Conservation (phyloP, 2,797 vertebrate genomes). For the Tokudaia muenninki region DNA sequence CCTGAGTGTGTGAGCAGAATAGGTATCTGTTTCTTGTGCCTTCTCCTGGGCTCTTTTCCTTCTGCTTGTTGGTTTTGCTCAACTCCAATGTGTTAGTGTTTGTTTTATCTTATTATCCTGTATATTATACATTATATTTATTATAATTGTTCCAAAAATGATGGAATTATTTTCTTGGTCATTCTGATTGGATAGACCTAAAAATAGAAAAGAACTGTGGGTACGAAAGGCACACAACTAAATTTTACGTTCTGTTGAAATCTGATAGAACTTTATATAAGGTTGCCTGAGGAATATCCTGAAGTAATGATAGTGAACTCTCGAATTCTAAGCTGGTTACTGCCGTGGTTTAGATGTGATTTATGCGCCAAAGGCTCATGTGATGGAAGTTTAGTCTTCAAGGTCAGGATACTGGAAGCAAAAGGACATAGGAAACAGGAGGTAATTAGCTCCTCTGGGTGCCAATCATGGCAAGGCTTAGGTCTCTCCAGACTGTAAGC, state of each 20-base stretch:
- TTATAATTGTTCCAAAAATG: not conserved
- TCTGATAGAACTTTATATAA: not conserved
- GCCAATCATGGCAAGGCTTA: too few relatives aligned
- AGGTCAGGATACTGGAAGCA: too few relatives aligned
- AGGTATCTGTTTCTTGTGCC: not conserved
- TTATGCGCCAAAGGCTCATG: not conserved
- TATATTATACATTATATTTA: not conserved
- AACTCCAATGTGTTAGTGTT: not conserved
- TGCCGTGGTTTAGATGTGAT: not conserved
- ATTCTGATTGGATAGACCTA: constrained; percentile 12
- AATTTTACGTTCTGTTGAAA: constrained; percentile 27
- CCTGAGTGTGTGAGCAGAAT: not conserved
- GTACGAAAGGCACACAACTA: not conserved
- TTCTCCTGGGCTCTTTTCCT: not conserved
- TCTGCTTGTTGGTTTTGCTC: not conserved
- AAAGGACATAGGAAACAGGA: not conserved
- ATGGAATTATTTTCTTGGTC: not conserved
- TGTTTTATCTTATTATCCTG: not conserved
- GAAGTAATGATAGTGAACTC: not conserved
- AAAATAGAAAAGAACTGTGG: constrained; percentile 1
- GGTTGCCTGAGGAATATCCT: not conserved
- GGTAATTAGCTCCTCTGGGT: not conserved
- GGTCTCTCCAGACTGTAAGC: not conserved
- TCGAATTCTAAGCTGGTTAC: not conserved
- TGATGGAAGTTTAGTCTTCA: not conserved